phyloP scores from a whole-genome alignment of 2,888 invertebrate genomes.

The Diarsia brunnea region DNA sequence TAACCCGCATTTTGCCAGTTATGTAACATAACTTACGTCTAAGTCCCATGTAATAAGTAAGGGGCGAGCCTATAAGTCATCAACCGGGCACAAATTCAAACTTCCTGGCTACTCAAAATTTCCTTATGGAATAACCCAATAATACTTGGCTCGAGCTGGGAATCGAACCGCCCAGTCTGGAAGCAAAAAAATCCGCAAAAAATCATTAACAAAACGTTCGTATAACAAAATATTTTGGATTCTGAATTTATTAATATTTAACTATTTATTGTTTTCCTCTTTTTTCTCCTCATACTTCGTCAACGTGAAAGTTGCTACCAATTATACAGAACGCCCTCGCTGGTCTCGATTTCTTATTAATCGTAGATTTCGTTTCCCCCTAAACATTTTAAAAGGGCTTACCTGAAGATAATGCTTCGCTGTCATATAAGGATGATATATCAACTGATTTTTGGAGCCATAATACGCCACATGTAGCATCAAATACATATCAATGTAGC shows the following conservation, averaged over 20 bases:
- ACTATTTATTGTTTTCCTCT: not conserved
- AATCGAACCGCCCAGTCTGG: too few relatives aligned
- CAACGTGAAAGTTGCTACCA: not conserved
- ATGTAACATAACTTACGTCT: too few relatives aligned
- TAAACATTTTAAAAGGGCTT: constrained; percentile 35
- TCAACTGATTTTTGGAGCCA: constrained; percentile 86
- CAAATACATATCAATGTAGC: constrained; percentile 87
- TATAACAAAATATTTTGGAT: not conserved
- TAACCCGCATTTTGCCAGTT: too few relatives aligned
- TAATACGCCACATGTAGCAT: constrained; percentile 90
- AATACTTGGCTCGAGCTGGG: too few relatives aligned
- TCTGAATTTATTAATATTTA: not conserved
- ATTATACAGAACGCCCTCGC: not conserved
- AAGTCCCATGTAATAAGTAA: too few relatives aligned
- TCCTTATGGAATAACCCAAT: too few relatives aligned
- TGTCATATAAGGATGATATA: constrained; percentile 89
- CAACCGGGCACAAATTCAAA: too few relatives aligned
- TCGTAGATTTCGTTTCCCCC: too few relatives aligned
- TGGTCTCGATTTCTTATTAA: not conserved
- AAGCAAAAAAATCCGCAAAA: too few relatives aligned
- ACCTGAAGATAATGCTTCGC: constrained; percentile 87
- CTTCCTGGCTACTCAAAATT: too few relatives aligned
- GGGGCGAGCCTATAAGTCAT: too few relatives aligned
- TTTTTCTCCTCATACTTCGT: not conserved
- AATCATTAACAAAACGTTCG: not conserved